These are phyloP conservation scores for Poecilia picta DNA, from an alignment of 2,797 vertebrate species.

Conservation along the genomic window DNA sequence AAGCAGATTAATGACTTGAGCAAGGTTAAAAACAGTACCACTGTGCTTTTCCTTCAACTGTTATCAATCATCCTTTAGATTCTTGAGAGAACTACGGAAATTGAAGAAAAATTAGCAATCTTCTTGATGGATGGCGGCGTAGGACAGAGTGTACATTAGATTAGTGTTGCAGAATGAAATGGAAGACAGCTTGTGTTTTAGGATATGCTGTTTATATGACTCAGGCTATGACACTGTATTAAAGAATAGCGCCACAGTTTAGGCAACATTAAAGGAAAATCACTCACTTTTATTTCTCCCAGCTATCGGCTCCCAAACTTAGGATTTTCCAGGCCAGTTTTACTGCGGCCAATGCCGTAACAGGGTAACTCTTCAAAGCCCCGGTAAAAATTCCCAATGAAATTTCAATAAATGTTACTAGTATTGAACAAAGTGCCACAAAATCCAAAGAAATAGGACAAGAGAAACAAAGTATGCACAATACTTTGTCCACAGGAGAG, in stretches of 20 bases:
- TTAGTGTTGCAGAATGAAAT: constrained; percentile 62
- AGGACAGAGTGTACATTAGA: constrained; percentile 67
- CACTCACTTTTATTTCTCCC: constrained; percentile 19
- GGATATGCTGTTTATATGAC: constrained; percentile 28
- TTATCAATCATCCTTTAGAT: constrained; percentile 85
- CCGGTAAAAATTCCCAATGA: not conserved
- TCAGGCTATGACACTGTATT: constrained; percentile 42
- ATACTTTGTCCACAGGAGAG: not conserved
- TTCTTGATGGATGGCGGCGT: constrained; percentile 79
- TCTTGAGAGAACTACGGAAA: constrained; percentile 80
- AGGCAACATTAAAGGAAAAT: constrained; percentile 4
- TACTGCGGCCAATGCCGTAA: not conserved
- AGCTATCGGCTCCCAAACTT: not conserved
- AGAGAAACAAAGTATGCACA: not conserved
- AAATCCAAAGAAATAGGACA: not conserved
- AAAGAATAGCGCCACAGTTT: constrained; percentile 32
- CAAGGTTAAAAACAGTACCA: constrained; percentile 86
- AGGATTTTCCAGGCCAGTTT: not conserved
- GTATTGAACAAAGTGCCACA: not conserved
- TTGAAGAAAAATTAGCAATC: constrained; percentile 83
- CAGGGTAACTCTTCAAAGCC: not conserved
- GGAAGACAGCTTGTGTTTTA: constrained; percentile 56
- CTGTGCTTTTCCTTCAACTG: constrained; percentile 79
- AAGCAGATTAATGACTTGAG: constrained; percentile 85
- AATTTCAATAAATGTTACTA: not conserved